phyloP scores from a whole-genome alignment of 2,113 vertebrate genomes.

The Cephalopholis sonnerati region DNA sequence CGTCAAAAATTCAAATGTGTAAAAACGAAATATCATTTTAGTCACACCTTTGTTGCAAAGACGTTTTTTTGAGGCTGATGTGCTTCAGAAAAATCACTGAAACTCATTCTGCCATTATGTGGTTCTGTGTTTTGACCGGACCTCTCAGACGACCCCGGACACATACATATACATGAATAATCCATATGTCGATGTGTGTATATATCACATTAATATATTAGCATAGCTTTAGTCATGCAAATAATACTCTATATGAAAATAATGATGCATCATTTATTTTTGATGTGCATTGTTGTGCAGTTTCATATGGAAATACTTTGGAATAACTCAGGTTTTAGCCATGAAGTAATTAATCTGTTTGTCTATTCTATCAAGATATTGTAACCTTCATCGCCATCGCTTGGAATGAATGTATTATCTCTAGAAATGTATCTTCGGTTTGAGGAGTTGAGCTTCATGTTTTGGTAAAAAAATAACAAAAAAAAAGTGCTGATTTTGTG shows the following conservation, averaged over 20 bases:
- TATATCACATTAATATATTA: conserved; percentile 80
- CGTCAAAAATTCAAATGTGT: conserved; percentile 46
- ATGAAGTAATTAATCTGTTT: conserved; percentile 77
- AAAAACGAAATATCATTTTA: conserved; percentile 50
- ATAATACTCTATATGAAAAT: conserved; percentile 77
- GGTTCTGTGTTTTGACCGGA: conserved; percentile 71
- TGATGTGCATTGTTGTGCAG: conserved; percentile 82
- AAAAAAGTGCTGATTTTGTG: conserved; percentile 42
- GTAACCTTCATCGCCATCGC: conserved; percentile 74
- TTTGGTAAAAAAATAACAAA: conserved; percentile 43
- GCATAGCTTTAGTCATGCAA: conserved; percentile 84
- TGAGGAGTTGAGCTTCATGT: conserved; percentile 44
- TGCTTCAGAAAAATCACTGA: conserved; percentile 46
- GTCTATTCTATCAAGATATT: conserved; percentile 74
- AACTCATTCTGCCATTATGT: conserved; percentile 50
- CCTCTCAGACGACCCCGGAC: conserved; percentile 53
- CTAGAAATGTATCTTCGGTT: conserved; percentile 59
- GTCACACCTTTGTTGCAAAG: conserved; percentile 39
- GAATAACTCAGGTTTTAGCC: conserved; percentile 89
- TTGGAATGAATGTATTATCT: conserved; percentile 77
- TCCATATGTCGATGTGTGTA: conserved; percentile 78
- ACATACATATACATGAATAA: conserved; percentile 60
- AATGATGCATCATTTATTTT: conserved; percentile 81
- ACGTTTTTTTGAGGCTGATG: conserved; percentile 51
- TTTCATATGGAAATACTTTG: conserved; percentile 84